A percentile compares a stretch with the other conserved stretches of the same genome.
Conservation (phyloP, 2,888 invertebrate species). For the Drosophila ustulata region DNA sequence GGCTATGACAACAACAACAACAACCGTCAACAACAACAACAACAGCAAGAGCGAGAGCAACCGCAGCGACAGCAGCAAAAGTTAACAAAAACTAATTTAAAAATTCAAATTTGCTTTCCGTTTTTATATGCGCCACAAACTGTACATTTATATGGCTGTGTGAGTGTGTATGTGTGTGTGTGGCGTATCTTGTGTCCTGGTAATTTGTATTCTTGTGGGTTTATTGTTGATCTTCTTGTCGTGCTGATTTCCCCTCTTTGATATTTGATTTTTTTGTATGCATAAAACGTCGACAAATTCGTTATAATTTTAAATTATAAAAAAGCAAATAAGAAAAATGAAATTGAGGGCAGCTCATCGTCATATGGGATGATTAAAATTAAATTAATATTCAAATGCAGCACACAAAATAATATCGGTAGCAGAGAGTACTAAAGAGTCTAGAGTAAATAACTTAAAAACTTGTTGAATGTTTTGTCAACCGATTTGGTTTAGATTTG, state of each 20-base stretch:
- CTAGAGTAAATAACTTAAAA: too few relatives aligned
- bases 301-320: constrained; percentile 40
- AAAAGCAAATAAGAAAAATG: not conserved
- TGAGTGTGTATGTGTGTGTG: constrained; percentile 29
- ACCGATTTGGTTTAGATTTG: too few relatives aligned
- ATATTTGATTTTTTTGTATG: constrained; percentile 45
- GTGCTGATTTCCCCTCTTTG: constrained; percentile 34
- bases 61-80: constrained; percentile 67
- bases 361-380: not conserved
- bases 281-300: constrained; percentile 50
- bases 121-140: constrained; percentile 77
- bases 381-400: not conserved
- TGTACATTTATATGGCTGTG: constrained; percentile 74
- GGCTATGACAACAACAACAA: constrained; percentile 59
- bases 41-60: constrained; percentile 27
- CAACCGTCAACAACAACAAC: too few relatives aligned
- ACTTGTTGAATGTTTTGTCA: too few relatives aligned
- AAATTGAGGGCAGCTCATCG: not conserved
- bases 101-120: constrained; percentile 84
- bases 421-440: too few relatives aligned
- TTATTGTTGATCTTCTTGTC: constrained; percentile 78
- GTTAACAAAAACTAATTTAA: constrained; percentile 85
- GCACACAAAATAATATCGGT: too few relatives aligned
- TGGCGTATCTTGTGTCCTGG: constrained; percentile 66
- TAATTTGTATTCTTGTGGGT: constrained; percentile 83